Conservation (phyloP, 2,888 invertebrate genomes). For the Oscheius sp. region DNA sequence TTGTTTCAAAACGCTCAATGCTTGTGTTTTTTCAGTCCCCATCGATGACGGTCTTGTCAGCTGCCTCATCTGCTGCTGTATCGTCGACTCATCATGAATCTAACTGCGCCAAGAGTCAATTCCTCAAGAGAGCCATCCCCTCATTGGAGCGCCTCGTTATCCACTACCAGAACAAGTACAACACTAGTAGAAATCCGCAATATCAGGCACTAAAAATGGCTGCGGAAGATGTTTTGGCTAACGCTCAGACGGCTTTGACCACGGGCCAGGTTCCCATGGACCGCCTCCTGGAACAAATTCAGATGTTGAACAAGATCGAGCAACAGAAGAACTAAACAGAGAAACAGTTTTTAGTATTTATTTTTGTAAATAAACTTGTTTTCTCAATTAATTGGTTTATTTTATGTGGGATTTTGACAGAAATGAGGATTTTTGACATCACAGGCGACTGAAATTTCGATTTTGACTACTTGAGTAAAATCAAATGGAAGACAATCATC, state of each 20-base stretch:
- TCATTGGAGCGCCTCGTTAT: not conserved
- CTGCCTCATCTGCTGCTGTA: not conserved
- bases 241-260: not conserved
- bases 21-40: too few relatives aligned
- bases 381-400: too few relatives aligned
- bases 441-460: too few relatives aligned
- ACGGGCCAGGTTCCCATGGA: not conserved
- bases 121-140: not conserved
- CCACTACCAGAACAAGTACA: not conserved
- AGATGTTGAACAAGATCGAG: not conserved
- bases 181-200: not conserved
- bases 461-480: too few relatives aligned
- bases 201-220: not conserved
- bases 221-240: not conserved
- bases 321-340: too few relatives aligned
- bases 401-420: too few relatives aligned
- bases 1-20: too few relatives aligned
- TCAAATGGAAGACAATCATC: too few relatives aligned
- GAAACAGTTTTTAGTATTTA: too few relatives aligned
- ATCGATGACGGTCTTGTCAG: not conserved
- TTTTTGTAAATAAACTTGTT: not conserved
- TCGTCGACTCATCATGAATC: not conserved
- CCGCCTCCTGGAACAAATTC: not conserved
- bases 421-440: too few relatives aligned
- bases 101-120: not conserved